Evolutionary conservation across 2,888 invertebrate genomes (phyloP), one percentile per base, ranked within the genome.

Genomic region (Maniola hyperantus): DNA sequence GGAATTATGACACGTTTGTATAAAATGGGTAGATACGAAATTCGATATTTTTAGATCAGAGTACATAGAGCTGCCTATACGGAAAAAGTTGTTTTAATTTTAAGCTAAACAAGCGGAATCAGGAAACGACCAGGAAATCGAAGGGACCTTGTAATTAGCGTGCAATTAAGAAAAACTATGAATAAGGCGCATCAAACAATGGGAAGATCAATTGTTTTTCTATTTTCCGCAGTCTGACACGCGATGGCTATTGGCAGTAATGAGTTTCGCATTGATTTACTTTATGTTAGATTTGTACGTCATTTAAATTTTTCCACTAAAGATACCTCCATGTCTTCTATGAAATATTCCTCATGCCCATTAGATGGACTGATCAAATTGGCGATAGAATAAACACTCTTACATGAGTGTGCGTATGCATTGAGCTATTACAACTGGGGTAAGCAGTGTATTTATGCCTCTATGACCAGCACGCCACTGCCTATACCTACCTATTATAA

Each of bases 91-190:
- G 13, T 48, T 15, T 48, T 34, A 46, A 11, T 20, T n/a, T 51
- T 61, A 39, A 61, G 39, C 50, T 8, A 39, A 61, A 26, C 39
- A 48, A 48, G 15, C 60, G 60, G 20, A 66, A 71, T 65, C 70
- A 72, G 75, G 73, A 75, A 76, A 70, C 59, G 44, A 67, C 55
- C 70, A 73, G 77, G 75, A 76, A 75, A 70, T 58, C 53, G 26
- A 57, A 54, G 64, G 67, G 67, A 53, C 76, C 74, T 77, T 72
- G 74, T 64, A 44, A 70, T 65, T 69, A 68, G 46, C 36, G 39
- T 10, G 34, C 62, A 62, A 62, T 62, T 62, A 62, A 36, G 48
- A 46, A 54, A 67, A 71, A 72, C 72, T 71, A 74, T 71, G 51
- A 71, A 70, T 73, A 69, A 71, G 66, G 68, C 67, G 53, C 66